These are phyloP conservation scores for Rattus rattus DNA, from an alignment of 2,113 vertebrate species.

Conservation along the genomic window DNA sequence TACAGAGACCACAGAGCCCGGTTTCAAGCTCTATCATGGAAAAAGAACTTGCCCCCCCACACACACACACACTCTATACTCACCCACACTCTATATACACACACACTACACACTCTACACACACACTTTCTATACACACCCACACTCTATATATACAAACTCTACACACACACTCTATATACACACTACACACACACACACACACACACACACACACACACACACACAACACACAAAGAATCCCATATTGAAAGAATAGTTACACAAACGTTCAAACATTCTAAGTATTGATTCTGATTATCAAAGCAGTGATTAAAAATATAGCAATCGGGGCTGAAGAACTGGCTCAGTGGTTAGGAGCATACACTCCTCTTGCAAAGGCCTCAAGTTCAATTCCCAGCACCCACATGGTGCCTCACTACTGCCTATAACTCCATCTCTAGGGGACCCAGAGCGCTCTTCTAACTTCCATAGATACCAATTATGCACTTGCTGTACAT, in stretches of 20 bases:
- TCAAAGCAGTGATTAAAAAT: not conserved
- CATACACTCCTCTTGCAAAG: not conserved
- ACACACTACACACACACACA: too few species aligned
- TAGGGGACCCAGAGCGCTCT: not conserved
- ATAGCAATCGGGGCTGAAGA: not conserved
- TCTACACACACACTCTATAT: too few species aligned
- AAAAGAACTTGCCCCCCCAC: too few species aligned
- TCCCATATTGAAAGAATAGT: not conserved
- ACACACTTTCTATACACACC: too few species aligned
- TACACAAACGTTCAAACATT: conserved; percentile 32
- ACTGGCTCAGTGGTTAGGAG: too few species aligned
- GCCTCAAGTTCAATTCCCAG: not conserved
- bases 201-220: too few species aligned
- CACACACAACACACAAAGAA: not conserved
- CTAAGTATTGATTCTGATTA: not conserved
- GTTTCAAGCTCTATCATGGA: not conserved
- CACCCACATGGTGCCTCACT: too few species aligned
- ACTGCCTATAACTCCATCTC: not conserved
- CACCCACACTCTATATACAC: too few species aligned
- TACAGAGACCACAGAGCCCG: not conserved
- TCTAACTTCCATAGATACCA: too few species aligned
- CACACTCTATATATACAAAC: too few species aligned
- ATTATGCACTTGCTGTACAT: not conserved
- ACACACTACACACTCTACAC: too few species aligned
- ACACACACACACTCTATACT: too few species aligned